Conservation (phyloP, 2,888 invertebrate species). For the Tiliacea citrago region DNA sequence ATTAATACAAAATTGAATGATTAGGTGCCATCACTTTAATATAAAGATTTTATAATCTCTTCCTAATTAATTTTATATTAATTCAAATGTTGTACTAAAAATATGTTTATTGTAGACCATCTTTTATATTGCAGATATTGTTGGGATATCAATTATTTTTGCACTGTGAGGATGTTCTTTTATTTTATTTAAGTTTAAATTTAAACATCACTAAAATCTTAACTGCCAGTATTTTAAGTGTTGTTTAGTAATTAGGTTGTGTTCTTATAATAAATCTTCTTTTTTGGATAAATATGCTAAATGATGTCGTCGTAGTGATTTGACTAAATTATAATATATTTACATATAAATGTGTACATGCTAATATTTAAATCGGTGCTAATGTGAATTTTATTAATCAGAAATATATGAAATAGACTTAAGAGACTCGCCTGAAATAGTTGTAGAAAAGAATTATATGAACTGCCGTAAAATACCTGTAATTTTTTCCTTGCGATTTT, state of each 20-base stretch:
- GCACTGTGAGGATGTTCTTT: background rate
- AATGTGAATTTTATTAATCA: conserved; percentile 56
- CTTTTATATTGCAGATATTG: background rate
- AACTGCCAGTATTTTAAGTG: conserved; percentile 85
- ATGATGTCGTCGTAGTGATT: conserved; percentile 34
- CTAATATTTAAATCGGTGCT: conserved; percentile 69
- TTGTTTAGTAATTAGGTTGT: conserved; percentile 84
- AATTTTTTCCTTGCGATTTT: background rate
- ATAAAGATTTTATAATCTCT: conserved; percentile 15
- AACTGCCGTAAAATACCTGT: background rate
- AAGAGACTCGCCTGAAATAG: conserved; percentile 12
- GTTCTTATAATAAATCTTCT: conserved; percentile 66
- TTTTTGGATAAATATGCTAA: conserved; percentile 44
- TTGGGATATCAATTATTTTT: conserved; percentile 11
- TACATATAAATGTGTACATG: conserved; percentile 45
- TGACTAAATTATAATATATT: conserved; percentile 39
- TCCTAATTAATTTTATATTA: conserved; percentile 5
- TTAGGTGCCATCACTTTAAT: conserved; percentile 28
- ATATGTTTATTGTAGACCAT: conserved; percentile 13
- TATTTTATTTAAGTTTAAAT: conserved; percentile 46
- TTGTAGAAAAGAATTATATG: background rate
- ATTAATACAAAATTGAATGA: conserved; percentile 7
- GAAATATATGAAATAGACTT: conserved; percentile 49
- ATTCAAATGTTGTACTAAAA: conserved; percentile 17
- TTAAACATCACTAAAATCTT: conserved; percentile 60